phyloP scores from a whole-genome alignment of 2,797 vertebrate genomes.

The Choloepus didactylus region DNA sequence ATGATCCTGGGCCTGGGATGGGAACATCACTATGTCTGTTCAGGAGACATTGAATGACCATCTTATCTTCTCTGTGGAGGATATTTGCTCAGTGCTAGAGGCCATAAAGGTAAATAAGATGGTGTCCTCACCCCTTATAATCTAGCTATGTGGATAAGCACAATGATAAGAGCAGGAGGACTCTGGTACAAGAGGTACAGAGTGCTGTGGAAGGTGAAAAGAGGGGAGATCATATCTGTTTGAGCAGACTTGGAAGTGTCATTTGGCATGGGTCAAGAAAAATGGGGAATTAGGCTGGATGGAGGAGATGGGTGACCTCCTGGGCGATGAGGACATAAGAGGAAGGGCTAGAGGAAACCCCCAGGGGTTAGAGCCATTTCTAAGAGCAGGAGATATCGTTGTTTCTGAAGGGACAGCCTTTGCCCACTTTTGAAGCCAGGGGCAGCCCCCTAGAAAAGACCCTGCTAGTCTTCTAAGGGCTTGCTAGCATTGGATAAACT shows the following conservation, averaged over 20 bases:
- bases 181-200: not conserved
- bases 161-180: not conserved
- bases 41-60: not conserved
- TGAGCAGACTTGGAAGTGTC: not conserved
- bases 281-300: not conserved
- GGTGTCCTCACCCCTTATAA: fast-evolving
- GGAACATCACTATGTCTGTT: not conserved
- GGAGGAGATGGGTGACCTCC: not conserved
- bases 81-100: not conserved
- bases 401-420: not conserved
- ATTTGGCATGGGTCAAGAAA: not conserved
- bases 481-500: not conserved
- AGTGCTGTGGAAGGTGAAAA: not conserved
- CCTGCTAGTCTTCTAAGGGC: not conserved
- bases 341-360: not conserved
- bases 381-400: not conserved
- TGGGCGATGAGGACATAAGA: not conserved
- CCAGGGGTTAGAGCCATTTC: not conserved
- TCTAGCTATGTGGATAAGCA: not conserved
- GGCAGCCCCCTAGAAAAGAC: not conserved
- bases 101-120: not conserved
- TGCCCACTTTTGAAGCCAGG: not conserved
- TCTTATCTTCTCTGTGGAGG: not conserved
- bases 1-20: not conserved
- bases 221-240: not conserved